Evolutionary conservation across 2,797 vertebrate species (phyloP).

Genomic region (Lophius americanus): DNA sequence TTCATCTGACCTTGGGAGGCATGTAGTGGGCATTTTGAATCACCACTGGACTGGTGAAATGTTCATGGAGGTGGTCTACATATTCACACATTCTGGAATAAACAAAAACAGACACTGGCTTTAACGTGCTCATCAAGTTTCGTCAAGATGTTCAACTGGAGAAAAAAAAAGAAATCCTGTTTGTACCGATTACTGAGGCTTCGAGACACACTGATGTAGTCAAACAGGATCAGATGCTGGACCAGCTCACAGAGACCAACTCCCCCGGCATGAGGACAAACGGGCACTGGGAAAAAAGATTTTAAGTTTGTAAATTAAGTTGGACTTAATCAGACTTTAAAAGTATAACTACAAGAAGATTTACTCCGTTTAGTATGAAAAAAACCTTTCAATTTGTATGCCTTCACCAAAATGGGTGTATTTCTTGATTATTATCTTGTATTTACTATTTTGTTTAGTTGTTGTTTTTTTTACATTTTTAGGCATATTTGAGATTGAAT

Average conservation of each 20-base stretch:
- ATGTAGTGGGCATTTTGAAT: constrained; percentile 84
- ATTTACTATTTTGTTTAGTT: background rate
- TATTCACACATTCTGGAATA: constrained; percentile 88
- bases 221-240: constrained; percentile 86
- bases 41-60: constrained; percentile 84
- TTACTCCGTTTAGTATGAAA: no score
- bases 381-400: no score
- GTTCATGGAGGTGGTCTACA: constrained; percentile 89
- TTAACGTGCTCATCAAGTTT: background rate
- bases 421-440: no score
- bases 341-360: no score
- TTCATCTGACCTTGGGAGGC: constrained; percentile 80
- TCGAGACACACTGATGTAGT: constrained; percentile 82
- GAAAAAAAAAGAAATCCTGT: background rate
- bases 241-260: constrained; percentile 87
- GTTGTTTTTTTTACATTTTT: background rate
- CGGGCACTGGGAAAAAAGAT: constrained; percentile 75
- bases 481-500: no score
- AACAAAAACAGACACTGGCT: background rate
- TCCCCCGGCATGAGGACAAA: constrained; percentile 88
- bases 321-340: no score
- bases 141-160: background rate
- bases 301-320: no score
- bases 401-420: no score
- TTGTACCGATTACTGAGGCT: constrained; percentile 80